Evolutionary conservation across 2,888 invertebrate genomes (phyloP).

Genomic region (Dendrolimus pini): DNA sequence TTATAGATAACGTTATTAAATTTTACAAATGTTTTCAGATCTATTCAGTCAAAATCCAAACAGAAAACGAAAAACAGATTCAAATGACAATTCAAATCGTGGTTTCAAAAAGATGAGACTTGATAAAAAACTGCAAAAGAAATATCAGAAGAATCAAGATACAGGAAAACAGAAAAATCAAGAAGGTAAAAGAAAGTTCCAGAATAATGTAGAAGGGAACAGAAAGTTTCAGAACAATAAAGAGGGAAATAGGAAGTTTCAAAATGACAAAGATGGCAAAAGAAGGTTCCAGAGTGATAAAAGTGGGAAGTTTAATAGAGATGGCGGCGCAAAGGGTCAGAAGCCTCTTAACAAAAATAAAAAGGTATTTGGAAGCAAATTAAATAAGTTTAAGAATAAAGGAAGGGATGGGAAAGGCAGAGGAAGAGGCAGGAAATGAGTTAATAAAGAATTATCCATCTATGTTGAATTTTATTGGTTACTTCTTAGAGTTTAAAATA

Average conservation of each 20-base stretch:
- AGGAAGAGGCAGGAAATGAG: conserved; percentile 36
- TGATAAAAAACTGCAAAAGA: conserved; percentile 58
- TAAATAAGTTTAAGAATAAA: conserved; percentile 44
- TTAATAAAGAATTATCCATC: conserved; percentile 4
- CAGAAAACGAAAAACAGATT: conserved; percentile 48
- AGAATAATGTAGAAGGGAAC: conserved; percentile 12
- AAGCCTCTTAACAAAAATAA: conserved; percentile 37
- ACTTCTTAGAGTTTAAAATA: too few relatives aligned
- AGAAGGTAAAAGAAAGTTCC: conserved; percentile 22
- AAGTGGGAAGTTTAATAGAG: conserved; percentile 20
- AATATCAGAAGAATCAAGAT: conserved; percentile 41
- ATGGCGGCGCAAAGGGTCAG: conserved; percentile 15
- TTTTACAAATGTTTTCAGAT: conserved; percentile 32
- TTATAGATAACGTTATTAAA: background rate
- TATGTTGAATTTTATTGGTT: too few relatives aligned
- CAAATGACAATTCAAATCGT: conserved; percentile 37
- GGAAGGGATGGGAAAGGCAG: conserved; percentile 26
- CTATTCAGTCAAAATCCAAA: conserved; percentile 46
- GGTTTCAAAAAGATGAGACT: conserved; percentile 66
- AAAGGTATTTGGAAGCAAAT: conserved; percentile 58
- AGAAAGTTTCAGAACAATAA: conserved; percentile 17
- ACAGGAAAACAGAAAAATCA: conserved; percentile 10
- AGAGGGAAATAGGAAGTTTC: conserved; percentile 29
- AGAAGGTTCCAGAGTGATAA: conserved; percentile 24
- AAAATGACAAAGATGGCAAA: conserved; percentile 23